Base-by-base conservation (phyloP, 2,888 invertebrate genomes). In the Diplazon laetatorius region DNA sequence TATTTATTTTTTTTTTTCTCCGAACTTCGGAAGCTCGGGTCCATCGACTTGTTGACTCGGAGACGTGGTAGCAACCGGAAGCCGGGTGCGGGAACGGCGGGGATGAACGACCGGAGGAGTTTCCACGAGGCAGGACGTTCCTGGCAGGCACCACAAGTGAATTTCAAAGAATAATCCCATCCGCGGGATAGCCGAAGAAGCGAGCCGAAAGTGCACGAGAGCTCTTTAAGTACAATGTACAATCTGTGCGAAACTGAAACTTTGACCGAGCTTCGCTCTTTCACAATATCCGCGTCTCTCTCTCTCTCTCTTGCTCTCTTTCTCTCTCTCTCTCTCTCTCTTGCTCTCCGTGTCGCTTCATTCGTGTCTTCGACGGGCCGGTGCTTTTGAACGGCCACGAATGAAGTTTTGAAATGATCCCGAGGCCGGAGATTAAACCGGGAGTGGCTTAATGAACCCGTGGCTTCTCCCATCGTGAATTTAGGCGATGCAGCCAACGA, bases 401-500 rank as follows among this genome's bases (percentile, higher is more conserved):
- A 80, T 72, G 72, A 75, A 75, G 75, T 77, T 75, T 74, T 65
- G 65, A 75, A 68, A 77, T 70, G 75, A 22, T 10, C 59, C 72
- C 69, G 55, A 75, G 73, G 70, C 79, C 80, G 81, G 80, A 81
- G 77, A 81, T 81, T 81, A 81, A 80, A 81, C 72, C 69, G 80
- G 77, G 71, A 77, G 75, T 75, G 37, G 73, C 68, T 77, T 77
- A 77, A 77, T 68, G 77, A 77, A 73, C 76, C 71, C 76, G 55
- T 71, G 71, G 68, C 72, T 25, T 46, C 57, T 39, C 39, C 42
- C 44, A 25, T 39, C 22, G 46, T 48, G 35, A 55, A 48, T 46
- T 46, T 57, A 30, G 10, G 35, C 35, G 57, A 35, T 42, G 42
- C 10, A 35, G 12, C 35, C 37, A 30, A 22, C 8, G 10, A 35